A percentile compares a stretch with the other conserved stretches of the same genome.
Conservation (phyloP, 2,888 invertebrate genomes). For the Spisula subtruncata region DNA sequence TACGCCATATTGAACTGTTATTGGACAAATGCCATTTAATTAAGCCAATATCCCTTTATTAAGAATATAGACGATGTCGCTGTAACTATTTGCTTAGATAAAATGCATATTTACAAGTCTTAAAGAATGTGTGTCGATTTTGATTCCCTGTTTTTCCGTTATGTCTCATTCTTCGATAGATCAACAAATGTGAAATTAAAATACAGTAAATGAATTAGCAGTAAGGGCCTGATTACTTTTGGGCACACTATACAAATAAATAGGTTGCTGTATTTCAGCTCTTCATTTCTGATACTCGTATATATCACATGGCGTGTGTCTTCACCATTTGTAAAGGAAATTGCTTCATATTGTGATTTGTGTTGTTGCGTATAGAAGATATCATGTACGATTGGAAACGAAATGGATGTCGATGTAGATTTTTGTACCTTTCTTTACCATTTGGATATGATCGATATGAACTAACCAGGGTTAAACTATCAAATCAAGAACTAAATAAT, state of each 20-base stretch:
- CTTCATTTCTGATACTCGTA: background rate
- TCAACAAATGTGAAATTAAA: background rate
- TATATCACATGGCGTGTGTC: slow-evolving; percentile 15
- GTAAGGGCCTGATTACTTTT: background rate
- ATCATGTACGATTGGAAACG: background rate
- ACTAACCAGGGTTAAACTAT: background rate
- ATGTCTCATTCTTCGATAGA: background rate
- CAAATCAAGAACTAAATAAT: no score
- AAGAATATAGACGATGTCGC: slow-evolving; percentile 5
- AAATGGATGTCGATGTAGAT: slow-evolving; percentile 10
- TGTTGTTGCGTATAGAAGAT: background rate
- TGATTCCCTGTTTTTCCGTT: background rate
- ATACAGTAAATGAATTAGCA: background rate
- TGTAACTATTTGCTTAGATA: background rate
- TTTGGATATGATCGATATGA: background rate
- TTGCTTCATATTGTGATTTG: background rate
- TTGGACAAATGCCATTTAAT: slow-evolving; percentile 44
- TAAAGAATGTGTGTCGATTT: background rate
- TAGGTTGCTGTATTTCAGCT: background rate
- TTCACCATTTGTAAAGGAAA: slow-evolving; percentile 9
- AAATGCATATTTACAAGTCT: slow-evolving; percentile 7
- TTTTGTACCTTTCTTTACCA: background rate
- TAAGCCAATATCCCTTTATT: slow-evolving; percentile 21
- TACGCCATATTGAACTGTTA: slow-evolving; percentile 11
- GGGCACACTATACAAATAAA: background rate